phyloP scores from a whole-genome alignment of 2,113 vertebrate genomes.

The Caranx ignobilis region DNA sequence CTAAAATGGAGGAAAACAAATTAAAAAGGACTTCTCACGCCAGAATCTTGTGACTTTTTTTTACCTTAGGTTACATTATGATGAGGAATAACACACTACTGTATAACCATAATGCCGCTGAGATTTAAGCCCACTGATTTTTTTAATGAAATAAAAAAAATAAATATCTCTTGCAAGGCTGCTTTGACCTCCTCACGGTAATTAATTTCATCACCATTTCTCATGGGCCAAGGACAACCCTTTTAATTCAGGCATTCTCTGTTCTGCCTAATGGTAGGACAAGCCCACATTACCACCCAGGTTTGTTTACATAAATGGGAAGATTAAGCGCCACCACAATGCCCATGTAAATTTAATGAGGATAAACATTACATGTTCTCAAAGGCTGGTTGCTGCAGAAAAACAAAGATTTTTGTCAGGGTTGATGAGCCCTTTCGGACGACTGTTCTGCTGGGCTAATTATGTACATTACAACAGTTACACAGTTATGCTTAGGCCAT shows the following conservation, averaged over 20 bases:
- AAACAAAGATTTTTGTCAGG: constrained; percentile 69
- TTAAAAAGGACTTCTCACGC: background rate
- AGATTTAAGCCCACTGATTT: constrained; percentile 33
- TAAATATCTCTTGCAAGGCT: constrained; percentile 27
- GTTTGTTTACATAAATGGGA: constrained; percentile 75
- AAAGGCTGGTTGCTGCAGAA: constrained; percentile 56
- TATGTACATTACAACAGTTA: constrained; percentile 64
- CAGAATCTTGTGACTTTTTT: background rate
- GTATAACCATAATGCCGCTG: constrained; percentile 7
- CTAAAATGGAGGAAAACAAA: background rate
- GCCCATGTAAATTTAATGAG: constrained; percentile 73
- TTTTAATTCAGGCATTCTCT: constrained; percentile 57
- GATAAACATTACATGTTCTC: constrained; percentile 61
- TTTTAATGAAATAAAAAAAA: constrained; percentile 23
- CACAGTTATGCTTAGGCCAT: constrained; percentile 65
- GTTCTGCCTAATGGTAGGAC: constrained; percentile 53
- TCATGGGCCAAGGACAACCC: constrained; percentile 42
- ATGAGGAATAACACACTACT: constrained; percentile 7
- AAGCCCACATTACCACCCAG: constrained; percentile 61
- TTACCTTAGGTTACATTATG: constrained; percentile 4
- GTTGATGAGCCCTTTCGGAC: constrained; percentile 72
- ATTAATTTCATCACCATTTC: constrained; percentile 47
- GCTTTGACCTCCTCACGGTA: constrained; percentile 39
- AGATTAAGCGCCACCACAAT: constrained; percentile 64
- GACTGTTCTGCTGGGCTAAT: constrained; percentile 61